phyloP scores from a whole-genome alignment of 1,140 invertebrate genomes.

The Heliconius hewitsoni region DNA sequence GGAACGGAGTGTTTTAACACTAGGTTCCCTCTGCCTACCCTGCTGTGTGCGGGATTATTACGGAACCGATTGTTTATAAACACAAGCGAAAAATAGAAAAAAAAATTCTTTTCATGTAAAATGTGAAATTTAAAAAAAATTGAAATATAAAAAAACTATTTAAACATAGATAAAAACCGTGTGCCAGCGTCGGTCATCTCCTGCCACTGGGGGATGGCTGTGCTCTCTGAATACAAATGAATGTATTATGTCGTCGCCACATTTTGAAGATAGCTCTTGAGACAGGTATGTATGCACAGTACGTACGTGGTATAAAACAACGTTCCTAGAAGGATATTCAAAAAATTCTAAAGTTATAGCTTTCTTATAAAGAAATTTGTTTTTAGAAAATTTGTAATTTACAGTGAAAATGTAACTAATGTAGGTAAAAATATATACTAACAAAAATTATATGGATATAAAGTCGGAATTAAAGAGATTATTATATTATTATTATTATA shows the following conservation, averaged over 20 bases:
- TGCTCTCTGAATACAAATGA: neutral
- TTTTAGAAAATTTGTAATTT: too few relatives aligned
- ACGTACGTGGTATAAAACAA: neutral
- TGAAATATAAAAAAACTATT: neutral
- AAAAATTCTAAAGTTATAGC: neutral
- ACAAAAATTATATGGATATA: too few relatives aligned
- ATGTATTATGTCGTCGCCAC: constrained; percentile 10
- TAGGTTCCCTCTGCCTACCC: too few relatives aligned
- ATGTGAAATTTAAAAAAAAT: neutral
- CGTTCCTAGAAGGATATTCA: neutral
- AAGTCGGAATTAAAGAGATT: too few relatives aligned
- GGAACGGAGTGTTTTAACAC: too few relatives aligned
- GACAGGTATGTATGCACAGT: neutral
- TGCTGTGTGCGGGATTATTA: too few relatives aligned
- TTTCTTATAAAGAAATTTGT: too few relatives aligned
- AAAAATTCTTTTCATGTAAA: neutral
- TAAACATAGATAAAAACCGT: neutral
- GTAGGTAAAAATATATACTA: too few relatives aligned
- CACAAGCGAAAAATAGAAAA: neutral
- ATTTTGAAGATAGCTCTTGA: constrained; percentile 5
- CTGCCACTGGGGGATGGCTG: neutral
- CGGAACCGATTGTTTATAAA: too few relatives aligned
- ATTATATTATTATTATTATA: too few relatives aligned
- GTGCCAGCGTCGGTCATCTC: neutral
- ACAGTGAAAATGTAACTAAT: too few relatives aligned